Evolutionary conservation across 2,113 vertebrate genomes (phyloP), one percentile per base, ranked within the genome.

Genomic region (Alligator mississippiensis): DNA sequence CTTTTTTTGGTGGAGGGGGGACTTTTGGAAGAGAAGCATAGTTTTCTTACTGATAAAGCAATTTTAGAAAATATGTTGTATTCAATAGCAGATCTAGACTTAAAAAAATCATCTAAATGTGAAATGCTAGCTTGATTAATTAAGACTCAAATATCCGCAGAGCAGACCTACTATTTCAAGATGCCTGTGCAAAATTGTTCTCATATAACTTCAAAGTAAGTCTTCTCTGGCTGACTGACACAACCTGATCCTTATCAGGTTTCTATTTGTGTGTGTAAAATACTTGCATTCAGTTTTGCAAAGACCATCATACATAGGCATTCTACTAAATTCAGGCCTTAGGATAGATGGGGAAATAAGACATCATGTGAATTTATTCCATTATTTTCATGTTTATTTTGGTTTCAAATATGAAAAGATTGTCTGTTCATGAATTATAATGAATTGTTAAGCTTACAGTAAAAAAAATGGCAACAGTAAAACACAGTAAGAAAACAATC

Each of bases 21-120:
- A 62, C 80, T 38, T 82, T 88, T 90, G 63, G 57, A 93, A 78
- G 60, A 82, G 57, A 93, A 87, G 28, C 5, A 1, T 60, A 89
- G 25, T 86, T 93, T 95, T 93, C 80, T 27, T 88, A 79, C 64
- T 72, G 80, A 78, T 82, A 87, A 5, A 77, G 9, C 22, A 47
- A n/a, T 75, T 88, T 74, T 5, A 5, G 85, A 92, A 84, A 90
- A 83, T 14, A 27, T 76, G 10, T 83, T 72, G 75, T 19, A 63
- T 92, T 91, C 38, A 58, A 63, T 63, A 72, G 25, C 60, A 90
- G 76, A 38, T 59, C 81, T 91, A 79, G 68, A 87, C 82, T 0
- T 81, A 14, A 74, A 83, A 57, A 82, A 91, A 59, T 5, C 66
- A 85, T 86, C 10, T 84, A 76, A 34, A 94, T 92, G 17, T 4